Evolutionary conservation across 2,888 invertebrate genomes (phyloP), one percentile per base, ranked within the genome.

Genomic region (Mycogona germanica): DNA sequence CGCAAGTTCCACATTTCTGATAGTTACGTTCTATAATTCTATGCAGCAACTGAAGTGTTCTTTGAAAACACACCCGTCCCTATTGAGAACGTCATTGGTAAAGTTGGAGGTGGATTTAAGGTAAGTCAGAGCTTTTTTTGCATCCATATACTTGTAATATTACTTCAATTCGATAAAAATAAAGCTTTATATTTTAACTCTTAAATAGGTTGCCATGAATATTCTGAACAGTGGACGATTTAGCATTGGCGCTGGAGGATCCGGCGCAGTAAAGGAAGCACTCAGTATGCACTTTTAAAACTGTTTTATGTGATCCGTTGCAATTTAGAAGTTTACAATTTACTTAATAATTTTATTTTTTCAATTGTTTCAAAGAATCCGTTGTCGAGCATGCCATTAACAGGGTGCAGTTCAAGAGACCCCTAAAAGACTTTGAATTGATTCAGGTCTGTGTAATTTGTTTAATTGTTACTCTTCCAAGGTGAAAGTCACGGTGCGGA

Each of bases 61-160:
- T 83, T 87, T 67, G 72, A 78, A 9, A 73, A 82, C 64, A 77
- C 78, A 0, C 66, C 69, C 21, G 68, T 87, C 6, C 76, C 80
- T 0, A 64, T 64, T 61, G 77, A 76, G 58, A 80, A 81, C 65
- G 63, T 84, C 0, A 61, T 87, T 29, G 83, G 83, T 1, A 62
- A 72, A 58, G 67, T 75, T 1, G 75, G 78, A 9, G 67, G 70
- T 17, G 82, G 78, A 3, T 75, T 76, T 55, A 66, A 73, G 56
- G 69, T 71, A 54, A 59, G 58, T 56, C 6, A 48, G 6, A 44
- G 9, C 26, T 23, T 41, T 32, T 26, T 1, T 45, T 38, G 19
- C 29, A n/a, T 44, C 17, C 1, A 29, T 9, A 19, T 21, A 7
- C 7, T 30, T 32, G 2, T 54, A 19, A 19, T n/a, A 41, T 30